Conservation (phyloP, 2,888 invertebrate species). For the Metopia argyrocephala region DNA sequence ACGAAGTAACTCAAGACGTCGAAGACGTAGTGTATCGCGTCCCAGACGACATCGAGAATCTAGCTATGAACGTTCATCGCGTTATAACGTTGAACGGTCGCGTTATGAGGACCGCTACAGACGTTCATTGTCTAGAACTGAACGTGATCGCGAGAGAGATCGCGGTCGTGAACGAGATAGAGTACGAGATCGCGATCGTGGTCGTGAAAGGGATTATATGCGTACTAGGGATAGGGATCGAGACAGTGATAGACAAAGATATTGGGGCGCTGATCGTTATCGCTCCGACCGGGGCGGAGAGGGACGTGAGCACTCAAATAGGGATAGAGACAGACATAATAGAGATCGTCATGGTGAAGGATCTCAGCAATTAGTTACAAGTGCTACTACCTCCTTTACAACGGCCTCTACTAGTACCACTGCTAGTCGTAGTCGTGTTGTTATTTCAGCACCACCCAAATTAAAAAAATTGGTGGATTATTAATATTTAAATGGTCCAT, state of each 20-base stretch:
- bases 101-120: conserved; percentile 68
- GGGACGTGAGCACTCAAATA: conserved; percentile 58
- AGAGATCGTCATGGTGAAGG: conserved; percentile 56
- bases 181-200: conserved; percentile 51
- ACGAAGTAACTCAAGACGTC: conserved; percentile 72
- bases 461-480: conserved; percentile 77
- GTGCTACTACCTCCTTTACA: conserved; percentile 41
- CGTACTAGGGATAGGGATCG: conserved; percentile 51
- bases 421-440: conserved; percentile 72
- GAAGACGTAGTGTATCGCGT: conserved; percentile 69
- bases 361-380: conserved; percentile 34
- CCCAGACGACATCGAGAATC: conserved; percentile 68
- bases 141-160: conserved; percentile 60
- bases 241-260: conserved; percentile 62
- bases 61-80: conserved; percentile 64
- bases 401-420: conserved; percentile 56
- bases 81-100: conserved; percentile 67
- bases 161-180: conserved; percentile 60
- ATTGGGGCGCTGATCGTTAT: conserved; percentile 48
- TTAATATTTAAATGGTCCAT: conserved; percentile 51
- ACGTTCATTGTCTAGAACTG: conserved; percentile 63
- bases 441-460: conserved; percentile 77
- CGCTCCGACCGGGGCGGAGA: conserved; percentile 60
- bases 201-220: conserved; percentile 54
- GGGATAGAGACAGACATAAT: conserved; percentile 58